Evolutionary conservation across 2,888 invertebrate species (phyloP), one percentile per base, ranked within the genome.

Genomic region (Sturmia bella): DNA sequence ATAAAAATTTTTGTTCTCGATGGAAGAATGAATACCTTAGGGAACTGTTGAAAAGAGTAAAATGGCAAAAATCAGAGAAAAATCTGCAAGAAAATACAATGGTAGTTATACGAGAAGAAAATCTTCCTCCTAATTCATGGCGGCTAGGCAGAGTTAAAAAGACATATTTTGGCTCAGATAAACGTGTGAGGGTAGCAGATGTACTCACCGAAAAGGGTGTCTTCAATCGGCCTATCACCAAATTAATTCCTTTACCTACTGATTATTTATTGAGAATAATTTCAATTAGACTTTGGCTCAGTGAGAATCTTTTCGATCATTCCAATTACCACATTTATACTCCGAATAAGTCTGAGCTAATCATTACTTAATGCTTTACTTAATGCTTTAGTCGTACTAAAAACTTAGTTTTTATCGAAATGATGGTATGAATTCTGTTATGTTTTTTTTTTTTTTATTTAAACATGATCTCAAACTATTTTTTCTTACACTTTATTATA

Each of bases 11-110:
- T 54, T 54, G 73, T 24, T 19, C 6, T 6, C n/a, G 64, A 11
- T 75, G 57, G 66, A 66, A 74, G 43, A 61, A 63, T 17, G 72
- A 73, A 19, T 73, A 73, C 7, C 9, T 73, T 2, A 73, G 24
- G 48, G 43, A 72, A 43, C 41, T 63, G 1, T 12, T 43, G 1
- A 74, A 64, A 21, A 41, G 73, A 13, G 9, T 24, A 12, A 74
- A 74, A 15, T 74, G 73, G 73, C 27, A 54, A 45, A 59, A 3
- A 39, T 1, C 19, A 15, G 7, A 32, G 17, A 15, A 32, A 3
- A 15, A 54, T 13, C 12, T 15, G 6, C 5, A 54, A 15, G 54
- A 32, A 19, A 12, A 15, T n/a, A 15, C n/a, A 1, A 3, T 45
- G 43, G 43, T 45, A 2, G 43, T 50, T 21, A 48, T 48, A 17